These are phyloP conservation scores for Ceratoteleas bidentatus DNA, from an alignment of 1,140 invertebrate species.

Conservation along the genomic window DNA sequence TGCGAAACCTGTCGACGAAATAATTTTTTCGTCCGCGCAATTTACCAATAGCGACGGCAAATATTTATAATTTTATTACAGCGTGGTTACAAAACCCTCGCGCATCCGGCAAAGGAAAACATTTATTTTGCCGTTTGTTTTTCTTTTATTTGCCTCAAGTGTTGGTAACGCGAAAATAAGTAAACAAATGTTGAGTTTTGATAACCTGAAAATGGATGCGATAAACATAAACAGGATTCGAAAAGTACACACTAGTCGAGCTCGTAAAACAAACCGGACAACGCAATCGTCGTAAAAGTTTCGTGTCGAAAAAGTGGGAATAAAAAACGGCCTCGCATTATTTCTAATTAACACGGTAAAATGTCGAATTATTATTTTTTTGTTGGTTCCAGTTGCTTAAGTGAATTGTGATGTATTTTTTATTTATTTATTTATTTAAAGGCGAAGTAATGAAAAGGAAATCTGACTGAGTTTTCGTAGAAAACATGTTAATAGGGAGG, in stretches of 20 bases:
- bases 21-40: slow-evolving; percentile 1
- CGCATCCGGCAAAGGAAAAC: slow-evolving; percentile 29
- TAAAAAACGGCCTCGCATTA: too few relatives aligned
- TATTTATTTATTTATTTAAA: too few relatives aligned
- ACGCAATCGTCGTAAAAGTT: not conserved
- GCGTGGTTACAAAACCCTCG: slow-evolving; percentile 26
- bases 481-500: too few relatives aligned
- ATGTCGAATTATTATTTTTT: too few relatives aligned
- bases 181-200: slow-evolving; percentile 49
- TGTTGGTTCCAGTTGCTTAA: too few relatives aligned
- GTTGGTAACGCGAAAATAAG: slow-evolving; percentile 50
- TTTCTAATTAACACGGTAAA: too few relatives aligned
- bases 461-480: too few relatives aligned
- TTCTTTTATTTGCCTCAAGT: slow-evolving; percentile 51
- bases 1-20: too few relatives aligned
- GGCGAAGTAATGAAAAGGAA: too few relatives aligned
- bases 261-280: slow-evolving; percentile 29
- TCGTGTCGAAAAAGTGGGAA: too few relatives aligned
- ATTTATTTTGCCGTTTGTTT: slow-evolving; percentile 52
- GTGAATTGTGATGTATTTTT: too few relatives aligned
- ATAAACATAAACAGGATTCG: slow-evolving; percentile 54
- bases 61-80: slow-evolving; percentile 36
- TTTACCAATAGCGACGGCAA: slow-evolving; percentile 14
- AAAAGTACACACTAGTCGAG: slow-evolving; percentile 40
- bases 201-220: slow-evolving; percentile 46